These are phyloP conservation scores for Hyalella azteca DNA, from an alignment of 2,888 invertebrate species.

Conservation along the genomic window DNA sequence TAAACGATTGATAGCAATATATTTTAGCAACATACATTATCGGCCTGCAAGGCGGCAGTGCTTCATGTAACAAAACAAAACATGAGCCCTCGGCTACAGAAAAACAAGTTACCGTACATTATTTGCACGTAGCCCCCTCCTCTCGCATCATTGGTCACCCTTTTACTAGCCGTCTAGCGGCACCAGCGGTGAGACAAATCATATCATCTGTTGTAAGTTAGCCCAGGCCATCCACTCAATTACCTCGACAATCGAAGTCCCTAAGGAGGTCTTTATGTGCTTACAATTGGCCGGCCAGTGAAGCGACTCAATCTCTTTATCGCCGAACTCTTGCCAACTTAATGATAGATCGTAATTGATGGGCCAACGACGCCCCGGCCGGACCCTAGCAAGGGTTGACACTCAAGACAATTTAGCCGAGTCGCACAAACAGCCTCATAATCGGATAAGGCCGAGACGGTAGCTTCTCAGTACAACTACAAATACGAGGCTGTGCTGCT, in stretches of 20 bases:
- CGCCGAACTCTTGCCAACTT: conserved; percentile 12
- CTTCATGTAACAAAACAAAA: too few relatives aligned
- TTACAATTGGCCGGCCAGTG: background rate
- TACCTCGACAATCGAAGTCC: background rate
- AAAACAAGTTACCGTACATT: too few relatives aligned
- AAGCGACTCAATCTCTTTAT: conserved; percentile 3
- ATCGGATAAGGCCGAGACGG: conserved; percentile 1
- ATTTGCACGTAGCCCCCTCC: too few relatives aligned
- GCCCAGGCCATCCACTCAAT: background rate
- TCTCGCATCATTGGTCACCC: background rate
- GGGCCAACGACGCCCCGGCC: background rate
- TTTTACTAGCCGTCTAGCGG: background rate
- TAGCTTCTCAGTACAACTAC: too few relatives aligned
- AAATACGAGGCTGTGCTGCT: conserved; percentile 1
- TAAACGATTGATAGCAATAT: too few relatives aligned
- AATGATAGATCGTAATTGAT: conserved; percentile 10
- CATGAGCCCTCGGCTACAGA: too few relatives aligned
- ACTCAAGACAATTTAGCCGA: background rate
- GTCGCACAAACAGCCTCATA: conserved; percentile 5
- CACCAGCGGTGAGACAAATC: background rate
- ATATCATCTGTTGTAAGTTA: conserved; percentile 3
- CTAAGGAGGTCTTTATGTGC: conserved; percentile 10
- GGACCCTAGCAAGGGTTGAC: conserved; percentile 8
- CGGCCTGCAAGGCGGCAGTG: too few relatives aligned
- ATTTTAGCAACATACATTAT: too few relatives aligned